phyloP scores from a whole-genome alignment of 1,140 invertebrate genomes.

The Achatina immaculata region DNA sequence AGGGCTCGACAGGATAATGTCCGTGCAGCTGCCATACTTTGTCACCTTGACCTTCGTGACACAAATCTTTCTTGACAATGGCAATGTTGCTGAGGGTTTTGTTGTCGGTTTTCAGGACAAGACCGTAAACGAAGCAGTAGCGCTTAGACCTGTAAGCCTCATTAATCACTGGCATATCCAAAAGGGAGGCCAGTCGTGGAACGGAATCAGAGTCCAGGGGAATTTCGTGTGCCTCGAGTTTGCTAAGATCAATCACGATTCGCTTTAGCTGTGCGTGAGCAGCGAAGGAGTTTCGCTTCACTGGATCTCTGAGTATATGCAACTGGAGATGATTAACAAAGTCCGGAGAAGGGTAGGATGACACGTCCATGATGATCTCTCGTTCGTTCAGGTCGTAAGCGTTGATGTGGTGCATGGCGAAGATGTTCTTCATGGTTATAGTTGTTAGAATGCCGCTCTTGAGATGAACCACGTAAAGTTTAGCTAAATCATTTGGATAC shows the following conservation, averaged over 20 bases:
- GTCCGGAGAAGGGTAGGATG: conserved; percentile 51
- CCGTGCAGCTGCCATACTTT: conserved; percentile 45
- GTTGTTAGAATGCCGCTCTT: conserved; percentile 47
- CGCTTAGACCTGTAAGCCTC: conserved; percentile 53
- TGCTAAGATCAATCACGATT: conserved; percentile 51
- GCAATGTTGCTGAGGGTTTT: conserved; percentile 50
- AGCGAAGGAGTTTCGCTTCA: conserved; percentile 46
- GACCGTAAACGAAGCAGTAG: conserved; percentile 65
- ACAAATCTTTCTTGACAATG: conserved; percentile 66
- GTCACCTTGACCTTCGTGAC: conserved; percentile 47
- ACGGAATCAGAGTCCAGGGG: neutral
- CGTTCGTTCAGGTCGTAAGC: conserved; percentile 56
- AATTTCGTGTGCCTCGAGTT: conserved; percentile 23
- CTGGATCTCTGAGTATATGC: conserved; percentile 44
- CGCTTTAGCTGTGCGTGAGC: conserved; percentile 48
- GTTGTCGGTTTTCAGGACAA: conserved; percentile 59
- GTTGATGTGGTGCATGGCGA: conserved; percentile 64
- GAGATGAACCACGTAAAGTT: conserved; percentile 55
- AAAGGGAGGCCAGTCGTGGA: conserved; percentile 38
- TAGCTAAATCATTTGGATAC: conserved; percentile 44
- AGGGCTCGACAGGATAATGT: conserved; percentile 61
- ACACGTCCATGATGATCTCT: conserved; percentile 57
- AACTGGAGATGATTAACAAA: conserved; percentile 53
- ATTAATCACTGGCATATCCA: conserved; percentile 67
- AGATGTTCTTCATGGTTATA: conserved; percentile 51